Base-by-base conservation (phyloP, 1,140 invertebrate genomes). In the Drosophila azteca region DNA sequence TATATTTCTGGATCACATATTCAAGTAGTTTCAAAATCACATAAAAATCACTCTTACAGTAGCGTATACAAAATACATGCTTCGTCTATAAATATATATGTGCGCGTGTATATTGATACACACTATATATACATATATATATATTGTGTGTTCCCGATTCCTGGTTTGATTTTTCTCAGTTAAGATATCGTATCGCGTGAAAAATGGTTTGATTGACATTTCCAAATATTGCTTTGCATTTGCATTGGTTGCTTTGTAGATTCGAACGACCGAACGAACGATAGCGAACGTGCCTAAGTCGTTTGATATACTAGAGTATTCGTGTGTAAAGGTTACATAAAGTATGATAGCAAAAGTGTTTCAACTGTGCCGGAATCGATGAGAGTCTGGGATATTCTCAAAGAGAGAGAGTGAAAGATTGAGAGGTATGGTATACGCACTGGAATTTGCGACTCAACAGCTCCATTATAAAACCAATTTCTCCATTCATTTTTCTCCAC, bases 21-120 rank as follows among this genome's bases (percentile, higher is more conserved):
- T 87, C 83, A 87, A 87, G 83, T 87, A 87, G 83, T 87, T 87
- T 87, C 83, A 89, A 88, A 88, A 88, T 88, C 84, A 88, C 84
- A 88, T 88, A 89, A 88, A 85, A 88, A 89, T 88, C 84, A 88
- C 84, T 88, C 84, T 89, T 88, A 84, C 77, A 89, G 74, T 89
- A 89, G 85, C 85, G 85, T 89, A 89, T 89, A 89, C 85, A 89
- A 89, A 89, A 89, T 89, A 89, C 77, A 89, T 81, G 76, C 64
- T 65, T 69, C 66, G 57, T 69, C 64, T 69, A 69, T 69, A 69
- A 68, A 69, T 69, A 79, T 78, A 67, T 82, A 71, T 72, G 52
- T 51, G 43, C 60, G 45, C 65, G 63, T 59, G 67, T 88, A 20
- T 39, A 35, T 31, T 46, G 5, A 3, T 3, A 35, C 70, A 44